Percentiles rank a stretch among this genome's conserved stretches.
phyloP scores from a whole-genome alignment of 2,888 invertebrate genomes.

The Hemithea aestivaria region DNA sequence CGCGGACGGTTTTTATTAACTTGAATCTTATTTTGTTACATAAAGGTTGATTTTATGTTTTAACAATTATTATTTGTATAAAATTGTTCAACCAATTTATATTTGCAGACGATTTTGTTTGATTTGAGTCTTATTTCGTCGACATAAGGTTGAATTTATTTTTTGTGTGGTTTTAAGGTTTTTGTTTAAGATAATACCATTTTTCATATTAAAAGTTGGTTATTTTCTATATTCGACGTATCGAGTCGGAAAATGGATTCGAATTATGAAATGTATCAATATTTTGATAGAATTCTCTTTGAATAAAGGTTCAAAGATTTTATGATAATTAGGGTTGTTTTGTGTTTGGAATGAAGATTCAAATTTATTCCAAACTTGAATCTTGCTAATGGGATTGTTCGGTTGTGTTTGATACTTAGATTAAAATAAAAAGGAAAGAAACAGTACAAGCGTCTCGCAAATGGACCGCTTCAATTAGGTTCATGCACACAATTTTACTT shows the following conservation, averaged over 20 bases:
- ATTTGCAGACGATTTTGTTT: no score
- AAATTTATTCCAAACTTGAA: no score
- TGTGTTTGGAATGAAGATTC: not conserved
- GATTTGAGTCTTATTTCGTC: no score
- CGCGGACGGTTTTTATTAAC: conserved; percentile 8
- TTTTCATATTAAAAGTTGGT: conserved; percentile 76
- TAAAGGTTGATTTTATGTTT: no score
- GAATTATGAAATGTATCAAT: conserved; percentile 24
- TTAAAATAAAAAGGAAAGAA: no score
- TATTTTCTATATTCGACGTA: conserved; percentile 31
- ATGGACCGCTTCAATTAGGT: no score
- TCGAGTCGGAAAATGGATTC: conserved; percentile 29
- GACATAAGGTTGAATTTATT: not conserved
- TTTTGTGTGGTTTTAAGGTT: not conserved
- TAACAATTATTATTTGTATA: no score
- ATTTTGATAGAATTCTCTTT: conserved; percentile 22
- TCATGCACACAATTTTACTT: no score
- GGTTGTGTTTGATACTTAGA: no score
- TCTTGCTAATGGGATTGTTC: no score
- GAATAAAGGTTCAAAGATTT: not conserved
- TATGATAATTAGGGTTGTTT: not conserved
- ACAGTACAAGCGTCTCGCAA: no score
- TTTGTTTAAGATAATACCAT: conserved; percentile 66
- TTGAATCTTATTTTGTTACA: not conserved
- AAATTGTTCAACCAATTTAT: no score